Percentiles rank a stretch among this genome's conserved stretches.
phyloP scores from a whole-genome alignment of 2,888 invertebrate species.

The Drosophila mercatorum region DNA sequence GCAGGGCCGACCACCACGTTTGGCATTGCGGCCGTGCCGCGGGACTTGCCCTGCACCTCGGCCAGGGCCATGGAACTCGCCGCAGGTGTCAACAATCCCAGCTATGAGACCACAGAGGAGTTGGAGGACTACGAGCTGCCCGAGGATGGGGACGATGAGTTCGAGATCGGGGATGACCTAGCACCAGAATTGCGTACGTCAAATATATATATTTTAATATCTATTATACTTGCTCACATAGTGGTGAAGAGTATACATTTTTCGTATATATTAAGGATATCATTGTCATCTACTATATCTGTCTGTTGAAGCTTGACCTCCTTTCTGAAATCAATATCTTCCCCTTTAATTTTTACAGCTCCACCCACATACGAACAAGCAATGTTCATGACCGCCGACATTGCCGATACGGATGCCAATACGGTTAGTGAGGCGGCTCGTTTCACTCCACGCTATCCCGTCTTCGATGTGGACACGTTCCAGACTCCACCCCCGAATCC shows the following conservation, averaged over 20 bases:
- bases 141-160: slow-evolving; percentile 66
- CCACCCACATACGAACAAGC: slow-evolving; percentile 84
- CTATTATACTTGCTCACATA: too few relatives aligned
- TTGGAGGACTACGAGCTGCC: slow-evolving; percentile 62
- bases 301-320: background rate
- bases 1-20: slow-evolving; percentile 18
- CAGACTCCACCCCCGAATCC: slow-evolving; percentile 76
- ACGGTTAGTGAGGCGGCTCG: slow-evolving; percentile 68
- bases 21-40: slow-evolving; percentile 40
- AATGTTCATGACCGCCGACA: slow-evolving; percentile 81
- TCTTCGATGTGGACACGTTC: slow-evolving; percentile 81
- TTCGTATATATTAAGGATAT: too few relatives aligned
- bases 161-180: slow-evolving; percentile 57
- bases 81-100: slow-evolving; percentile 38
- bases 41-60: slow-evolving; percentile 79
- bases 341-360: slow-evolving; percentile 61
- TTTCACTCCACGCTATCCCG: slow-evolving; percentile 83
- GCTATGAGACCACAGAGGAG: slow-evolving; percentile 57
- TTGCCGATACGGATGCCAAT: slow-evolving; percentile 81
- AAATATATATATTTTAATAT: background rate
- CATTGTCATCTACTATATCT: too few relatives aligned
- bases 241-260: too few relatives aligned
- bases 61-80: slow-evolving; percentile 63
- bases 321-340: background rate
- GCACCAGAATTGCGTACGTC: slow-evolving; percentile 71